Percentiles rank a stretch among this genome's conserved stretches.
Conservation (phyloP, 2,888 invertebrate genomes). For the Dolichomitus sp. region DNA sequence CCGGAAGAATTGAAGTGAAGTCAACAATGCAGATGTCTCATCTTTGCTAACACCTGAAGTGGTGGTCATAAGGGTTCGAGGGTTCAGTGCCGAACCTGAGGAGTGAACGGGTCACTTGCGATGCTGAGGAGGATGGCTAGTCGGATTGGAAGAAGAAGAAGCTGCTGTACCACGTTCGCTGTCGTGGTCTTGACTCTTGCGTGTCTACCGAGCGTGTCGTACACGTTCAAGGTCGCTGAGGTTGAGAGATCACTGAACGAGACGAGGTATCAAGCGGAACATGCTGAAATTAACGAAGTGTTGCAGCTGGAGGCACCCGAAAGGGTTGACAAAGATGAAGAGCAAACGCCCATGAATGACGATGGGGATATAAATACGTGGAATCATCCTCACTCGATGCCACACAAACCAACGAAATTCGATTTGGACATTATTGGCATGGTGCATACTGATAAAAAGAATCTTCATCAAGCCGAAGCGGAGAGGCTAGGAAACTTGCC, state of each 20-base stretch:
- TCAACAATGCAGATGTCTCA: conserved; percentile 62
- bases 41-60: conserved; percentile 43
- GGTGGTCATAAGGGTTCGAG: conserved; percentile 48
- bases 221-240: conserved; percentile 74
- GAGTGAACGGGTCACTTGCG: conserved; percentile 45
- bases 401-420: conserved; percentile 81
- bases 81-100: conserved; percentile 16
- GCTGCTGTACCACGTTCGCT: conserved; percentile 37
- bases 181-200: conserved; percentile 73
- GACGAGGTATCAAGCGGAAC: conserved; percentile 62
- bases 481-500: conserved; percentile 85
- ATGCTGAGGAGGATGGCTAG: conserved; percentile 65
- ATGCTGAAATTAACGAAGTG: conserved; percentile 57
- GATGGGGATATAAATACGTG: not conserved
- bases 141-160: conserved; percentile 43
- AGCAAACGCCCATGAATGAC: conserved; percentile 35
- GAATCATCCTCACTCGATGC: conserved; percentile 67
- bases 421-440: conserved; percentile 78
- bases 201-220: conserved; percentile 66
- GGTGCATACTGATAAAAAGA: conserved; percentile 81
- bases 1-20: conserved; percentile 57
- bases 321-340: conserved; percentile 56
- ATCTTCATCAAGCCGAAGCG: conserved; percentile 86
- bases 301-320: conserved; percentile 68
- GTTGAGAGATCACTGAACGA: conserved; percentile 70